These are phyloP conservation scores for Aplysia californica DNA, from an alignment of 1,140 invertebrate species.

Conservation along the genomic window DNA sequence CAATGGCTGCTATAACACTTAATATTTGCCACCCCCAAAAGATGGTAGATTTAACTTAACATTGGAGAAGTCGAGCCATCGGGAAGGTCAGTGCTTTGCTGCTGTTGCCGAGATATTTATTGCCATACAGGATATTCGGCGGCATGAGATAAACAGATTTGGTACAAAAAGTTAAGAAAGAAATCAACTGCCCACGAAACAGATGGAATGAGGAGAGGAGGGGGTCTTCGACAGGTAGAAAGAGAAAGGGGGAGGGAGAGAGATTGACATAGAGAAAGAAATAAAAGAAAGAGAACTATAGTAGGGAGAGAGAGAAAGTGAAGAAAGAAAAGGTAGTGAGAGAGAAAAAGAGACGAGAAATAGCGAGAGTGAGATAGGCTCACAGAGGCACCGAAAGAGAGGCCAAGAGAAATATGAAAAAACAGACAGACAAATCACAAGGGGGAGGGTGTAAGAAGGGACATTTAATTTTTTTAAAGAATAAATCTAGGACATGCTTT, in stretches of 20 bases:
- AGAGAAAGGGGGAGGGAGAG: background rate
- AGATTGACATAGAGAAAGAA: conserved; percentile 1
- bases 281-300: conserved; percentile 5
- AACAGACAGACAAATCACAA: background rate
- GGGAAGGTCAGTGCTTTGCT: too few relatives aligned
- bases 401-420: background rate
- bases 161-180: background rate
- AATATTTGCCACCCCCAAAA: too few relatives aligned
- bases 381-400: background rate
- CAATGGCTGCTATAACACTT: too few relatives aligned
- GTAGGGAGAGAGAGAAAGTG: background rate
- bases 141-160: background rate
- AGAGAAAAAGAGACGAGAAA: background rate
- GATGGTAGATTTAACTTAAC: too few relatives aligned
- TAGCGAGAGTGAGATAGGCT: background rate
- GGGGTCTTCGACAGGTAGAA: background rate
- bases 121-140: too few relatives aligned
- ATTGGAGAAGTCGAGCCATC: too few relatives aligned
- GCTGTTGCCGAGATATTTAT: too few relatives aligned
- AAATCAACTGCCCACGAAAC: background rate
- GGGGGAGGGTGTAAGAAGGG: background rate
- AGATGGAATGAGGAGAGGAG: background rate
- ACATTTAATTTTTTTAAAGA: background rate
- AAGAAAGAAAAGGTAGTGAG: background rate
- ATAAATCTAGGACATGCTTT: too few relatives aligned